These are phyloP conservation scores for Ethmia dodecea DNA, from an alignment of 2,888 invertebrate genomes.

Conservation along the genomic window DNA sequence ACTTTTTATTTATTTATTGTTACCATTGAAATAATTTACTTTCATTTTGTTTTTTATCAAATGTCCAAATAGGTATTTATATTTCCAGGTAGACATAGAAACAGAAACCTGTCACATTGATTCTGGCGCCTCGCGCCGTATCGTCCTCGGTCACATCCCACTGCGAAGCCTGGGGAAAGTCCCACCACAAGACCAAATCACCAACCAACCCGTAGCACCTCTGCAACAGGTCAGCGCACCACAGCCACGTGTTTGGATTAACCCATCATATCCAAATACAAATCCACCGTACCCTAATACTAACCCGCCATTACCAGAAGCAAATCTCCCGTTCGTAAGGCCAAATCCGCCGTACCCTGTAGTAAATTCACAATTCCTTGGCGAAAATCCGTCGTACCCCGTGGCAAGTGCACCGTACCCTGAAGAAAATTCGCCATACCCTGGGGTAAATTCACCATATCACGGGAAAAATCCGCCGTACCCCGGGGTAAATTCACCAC, in stretches of 20 bases:
- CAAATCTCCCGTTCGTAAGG: constrained; percentile 19
- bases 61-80: too few species aligned
- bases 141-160: constrained; percentile 52
- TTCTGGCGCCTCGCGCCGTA: constrained; percentile 27
- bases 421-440: constrained; percentile 23
- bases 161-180: constrained; percentile 37
- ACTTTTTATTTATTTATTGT: too few species aligned
- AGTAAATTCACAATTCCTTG: constrained; percentile 25
- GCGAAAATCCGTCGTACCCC: constrained; percentile 19
- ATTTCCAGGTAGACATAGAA: constrained; percentile 38
- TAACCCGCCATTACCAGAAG: constrained; percentile 14
- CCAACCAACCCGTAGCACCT: constrained; percentile 31
- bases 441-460: constrained; percentile 16
- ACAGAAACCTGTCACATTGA: constrained; percentile 46
- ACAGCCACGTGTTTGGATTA: constrained; percentile 5
- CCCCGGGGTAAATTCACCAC: constrained; percentile 13
- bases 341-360: constrained; percentile 14
- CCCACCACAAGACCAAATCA: constrained; percentile 24
- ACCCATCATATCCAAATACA: constrained; percentile 7
- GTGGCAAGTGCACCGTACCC: constrained; percentile 15
- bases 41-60: too few species aligned
- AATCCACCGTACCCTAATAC: constrained; percentile 16
- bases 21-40: too few species aligned
- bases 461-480: constrained; percentile 17
- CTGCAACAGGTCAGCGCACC: constrained; percentile 11